phyloP scores from a whole-genome alignment of 2,888 invertebrate species.

The Pyralis farinalis region DNA sequence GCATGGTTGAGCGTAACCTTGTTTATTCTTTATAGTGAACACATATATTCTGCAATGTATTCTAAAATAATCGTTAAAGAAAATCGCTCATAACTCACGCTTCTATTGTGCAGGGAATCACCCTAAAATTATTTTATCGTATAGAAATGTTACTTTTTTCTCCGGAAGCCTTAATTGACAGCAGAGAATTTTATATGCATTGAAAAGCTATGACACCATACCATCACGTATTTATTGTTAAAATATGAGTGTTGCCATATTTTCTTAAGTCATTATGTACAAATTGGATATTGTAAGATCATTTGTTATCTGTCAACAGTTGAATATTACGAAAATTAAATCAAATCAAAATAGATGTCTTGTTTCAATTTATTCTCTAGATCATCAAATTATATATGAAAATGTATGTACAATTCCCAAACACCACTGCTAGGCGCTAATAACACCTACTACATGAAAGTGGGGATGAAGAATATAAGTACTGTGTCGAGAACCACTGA shows the following conservation, averaged over 20 bases:
- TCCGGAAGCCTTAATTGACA: background rate
- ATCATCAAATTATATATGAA: too few species aligned
- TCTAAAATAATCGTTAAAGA: too few species aligned
- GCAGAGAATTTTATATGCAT: constrained; percentile 1
- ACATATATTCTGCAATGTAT: too few species aligned
- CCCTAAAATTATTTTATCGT: background rate
- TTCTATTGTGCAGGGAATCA: background rate
- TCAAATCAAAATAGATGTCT: constrained; percentile 54
- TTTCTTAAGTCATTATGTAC: constrained; percentile 81
- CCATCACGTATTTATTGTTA: constrained; percentile 69
- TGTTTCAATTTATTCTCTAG: constrained; percentile 48
- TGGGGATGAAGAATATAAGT: too few species aligned
- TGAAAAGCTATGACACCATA: constrained; percentile 32
- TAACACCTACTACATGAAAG: too few species aligned
- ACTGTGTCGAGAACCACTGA: too few species aligned
- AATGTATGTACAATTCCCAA: too few species aligned
- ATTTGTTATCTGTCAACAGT: constrained; percentile 81
- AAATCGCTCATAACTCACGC: background rate
- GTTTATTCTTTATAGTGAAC: too few species aligned
- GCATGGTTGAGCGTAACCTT: too few species aligned
- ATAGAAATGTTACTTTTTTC: background rate
- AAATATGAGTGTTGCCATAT: constrained; percentile 80
- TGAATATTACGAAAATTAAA: constrained; percentile 80
- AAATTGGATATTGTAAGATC: constrained; percentile 79
- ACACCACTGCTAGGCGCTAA: too few species aligned